These are phyloP conservation scores for Hyphantria cunea DNA, from an alignment of 1,140 invertebrate species.

Conservation along the genomic window DNA sequence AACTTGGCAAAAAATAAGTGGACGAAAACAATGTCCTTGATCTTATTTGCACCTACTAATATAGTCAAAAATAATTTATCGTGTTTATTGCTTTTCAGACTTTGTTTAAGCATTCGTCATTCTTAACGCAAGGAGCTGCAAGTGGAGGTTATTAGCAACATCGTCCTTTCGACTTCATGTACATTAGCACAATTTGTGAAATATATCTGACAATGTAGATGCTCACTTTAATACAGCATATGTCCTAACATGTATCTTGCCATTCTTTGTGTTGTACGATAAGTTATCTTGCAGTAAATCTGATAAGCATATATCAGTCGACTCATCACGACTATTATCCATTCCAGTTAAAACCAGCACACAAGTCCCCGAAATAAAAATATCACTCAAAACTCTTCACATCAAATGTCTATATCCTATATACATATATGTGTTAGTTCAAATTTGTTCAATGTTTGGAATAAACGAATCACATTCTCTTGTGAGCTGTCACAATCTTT, in stretches of 20 bases:
- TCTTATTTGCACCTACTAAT: not conserved
- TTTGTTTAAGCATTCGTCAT: conserved; percentile 3
- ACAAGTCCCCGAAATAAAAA: conserved; percentile 35
- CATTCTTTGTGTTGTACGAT: not conserved
- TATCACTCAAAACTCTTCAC: conserved; percentile 39
- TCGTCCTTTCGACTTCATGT: too few relatives aligned
- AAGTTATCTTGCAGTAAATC: conserved; percentile 1
- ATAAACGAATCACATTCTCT: conserved; percentile 56
- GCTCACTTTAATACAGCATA: not conserved
- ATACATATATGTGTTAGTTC: conserved; percentile 41
- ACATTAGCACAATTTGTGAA: too few relatives aligned
- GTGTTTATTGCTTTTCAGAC: conserved; percentile 10
- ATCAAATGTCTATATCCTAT: conserved; percentile 40
- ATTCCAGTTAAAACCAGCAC: conserved; percentile 31
- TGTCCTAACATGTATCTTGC: not conserved
- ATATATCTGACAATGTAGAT: conserved; percentile 1
- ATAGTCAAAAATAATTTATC: conserved; percentile 8
- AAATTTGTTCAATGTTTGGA: conserved; percentile 67
- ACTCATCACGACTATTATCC: conserved; percentile 31
- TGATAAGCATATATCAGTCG: conserved; percentile 26
- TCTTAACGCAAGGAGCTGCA: not conserved
- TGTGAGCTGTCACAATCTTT: conserved; percentile 48
- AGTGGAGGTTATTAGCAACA: conserved; percentile 7
- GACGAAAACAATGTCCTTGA: not conserved
- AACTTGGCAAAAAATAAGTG: not conserved